phyloP scores from a whole-genome alignment of 2,113 vertebrate genomes.

The Hippolais icterina region DNA sequence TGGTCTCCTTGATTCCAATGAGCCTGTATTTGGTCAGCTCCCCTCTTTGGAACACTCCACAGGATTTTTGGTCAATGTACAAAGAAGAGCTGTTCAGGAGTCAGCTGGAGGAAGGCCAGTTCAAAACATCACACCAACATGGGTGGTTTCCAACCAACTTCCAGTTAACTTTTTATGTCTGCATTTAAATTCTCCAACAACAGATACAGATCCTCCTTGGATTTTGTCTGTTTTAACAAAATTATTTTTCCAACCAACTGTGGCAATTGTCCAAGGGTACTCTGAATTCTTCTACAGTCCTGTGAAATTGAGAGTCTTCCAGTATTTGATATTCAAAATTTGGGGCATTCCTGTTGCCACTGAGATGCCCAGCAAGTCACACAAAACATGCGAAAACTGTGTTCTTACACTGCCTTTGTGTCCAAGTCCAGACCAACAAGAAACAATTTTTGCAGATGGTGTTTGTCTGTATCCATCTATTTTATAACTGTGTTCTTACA shows the following conservation, averaged over 20 bases:
- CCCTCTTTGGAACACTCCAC: background rate
- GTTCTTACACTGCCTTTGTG: background rate
- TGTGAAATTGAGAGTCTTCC: background rate
- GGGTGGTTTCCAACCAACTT: background rate
- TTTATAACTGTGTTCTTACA: background rate
- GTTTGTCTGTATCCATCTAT: background rate
- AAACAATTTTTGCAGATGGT: background rate
- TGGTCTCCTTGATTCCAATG: background rate
- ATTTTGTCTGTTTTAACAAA: background rate
- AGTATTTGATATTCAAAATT: slow-evolving; percentile 6
- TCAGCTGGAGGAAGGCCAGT: slow-evolving; percentile 15
- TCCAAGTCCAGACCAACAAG: background rate
- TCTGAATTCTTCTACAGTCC: background rate
- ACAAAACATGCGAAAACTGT: background rate
- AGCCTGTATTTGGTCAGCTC: slow-evolving; percentile 1
- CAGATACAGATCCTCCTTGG: background rate
- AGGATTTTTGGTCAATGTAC: background rate
- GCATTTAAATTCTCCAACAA: background rate
- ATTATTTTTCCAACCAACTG: background rate
- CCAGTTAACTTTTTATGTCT: background rate
- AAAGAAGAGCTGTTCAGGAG: slow-evolving; percentile 30
- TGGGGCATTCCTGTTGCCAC: background rate
- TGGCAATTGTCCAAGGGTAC: background rate
- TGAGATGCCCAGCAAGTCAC: background rate
- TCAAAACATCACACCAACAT: background rate